Base-by-base conservation (phyloP, 2,113 vertebrate genomes). In the Onychorhynchus coronatus region DNA sequence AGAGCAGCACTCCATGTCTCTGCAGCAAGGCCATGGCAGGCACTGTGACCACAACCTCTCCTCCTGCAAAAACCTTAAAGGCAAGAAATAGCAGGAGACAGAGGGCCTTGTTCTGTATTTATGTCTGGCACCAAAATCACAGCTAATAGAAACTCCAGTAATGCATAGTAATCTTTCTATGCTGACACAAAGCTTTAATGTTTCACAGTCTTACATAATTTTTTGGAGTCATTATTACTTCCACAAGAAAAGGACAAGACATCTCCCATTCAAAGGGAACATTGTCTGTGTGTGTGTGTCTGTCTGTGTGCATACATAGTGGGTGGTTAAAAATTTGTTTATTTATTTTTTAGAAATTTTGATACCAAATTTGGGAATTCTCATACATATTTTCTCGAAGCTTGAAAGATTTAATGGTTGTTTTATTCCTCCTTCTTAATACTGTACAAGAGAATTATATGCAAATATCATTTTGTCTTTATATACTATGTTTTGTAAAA, bases 41-140 rank as follows among this genome's bases (percentile, higher is more conserved):
- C 3, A 6, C 33, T 41, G 31, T 28, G 42, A 52, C 17, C 39
- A 28, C 0, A 0, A 10, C 22, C 27, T 52, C 19, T 16, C 58
- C 52, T 62, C 18, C 46, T 42, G 16, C 7, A 19, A 6, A 5
- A 74, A 6, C 33, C 15, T 41, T 37, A 19, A 31, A 50, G 37
- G 28, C 3, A 6, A 44, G 15, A 76, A 73, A 33, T 2, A 37
- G 11, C 28, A 12, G 39, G 33, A 65, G 20, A 42, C 5, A 19
- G 14, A 56, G 12, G 31, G 2, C 13, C 28, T 9, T 67, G 55
- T 23, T 47, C 56, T 58, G 6, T n/a, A 6, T 27, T 50, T 18
- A 21, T 52, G 39, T 13, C 22, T 31, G 30, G 8, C 25, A 68
- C 4, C 8, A n/a, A 56, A 82, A 14, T 10, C 44, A 37, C 1